Percentiles rank a stretch among this genome's conserved stretches.
Conservation (phyloP, 2,113 vertebrate genomes). For the Pagrus major region DNA sequence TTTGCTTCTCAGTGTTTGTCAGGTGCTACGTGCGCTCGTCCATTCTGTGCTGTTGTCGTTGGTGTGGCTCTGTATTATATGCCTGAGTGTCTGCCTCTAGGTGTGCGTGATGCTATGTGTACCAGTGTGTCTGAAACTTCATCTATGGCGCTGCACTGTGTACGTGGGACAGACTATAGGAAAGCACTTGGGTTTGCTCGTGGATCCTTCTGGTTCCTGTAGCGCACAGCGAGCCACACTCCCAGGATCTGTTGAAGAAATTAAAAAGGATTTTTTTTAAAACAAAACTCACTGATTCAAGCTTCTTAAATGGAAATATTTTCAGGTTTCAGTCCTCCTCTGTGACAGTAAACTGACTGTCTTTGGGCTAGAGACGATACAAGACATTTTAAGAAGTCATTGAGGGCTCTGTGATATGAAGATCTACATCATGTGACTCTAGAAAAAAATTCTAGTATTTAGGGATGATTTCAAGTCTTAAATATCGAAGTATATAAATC, state of each 20-base stretch:
- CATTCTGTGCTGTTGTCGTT: slow-evolving; percentile 45
- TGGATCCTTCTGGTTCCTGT: slow-evolving; percentile 95
- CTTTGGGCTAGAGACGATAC: no score
- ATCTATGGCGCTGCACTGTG: slow-evolving; percentile 15
- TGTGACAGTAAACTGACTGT: no score
- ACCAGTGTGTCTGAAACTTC: slow-evolving; percentile 58
- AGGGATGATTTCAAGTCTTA: no score
- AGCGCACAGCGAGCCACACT: slow-evolving; percentile 94
- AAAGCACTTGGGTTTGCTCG: slow-evolving; percentile 95
- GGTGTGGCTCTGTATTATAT: slow-evolving; percentile 30
- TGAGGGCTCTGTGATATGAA: no score
- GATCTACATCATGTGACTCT: no score
- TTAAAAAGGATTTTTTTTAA: no score
- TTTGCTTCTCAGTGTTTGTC: slow-evolving; percentile 31
- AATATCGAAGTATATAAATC: no score
- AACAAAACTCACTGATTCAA: no score
- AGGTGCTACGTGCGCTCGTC: slow-evolving; percentile 59
- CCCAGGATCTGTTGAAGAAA: slow-evolving; percentile 90
- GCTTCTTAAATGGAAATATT: no score
- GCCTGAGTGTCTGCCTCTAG: slow-evolving; percentile 62
- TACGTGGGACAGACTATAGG: slow-evolving; percentile 83
- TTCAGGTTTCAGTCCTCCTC: no score
- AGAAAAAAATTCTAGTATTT: no score
- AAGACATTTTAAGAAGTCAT: no score
- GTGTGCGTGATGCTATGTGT: slow-evolving; percentile 63